Percentiles rank a stretch among this genome's conserved stretches.
Conservation (phyloP, 1,140 invertebrate species). For the Bombyx mori region ASM3026992v2 NC_085118.1:12046001-12046500, state of each 20-base stretch:
- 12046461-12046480: no score
- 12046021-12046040: no score
- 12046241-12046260: slow-evolving; percentile 72
- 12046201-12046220: slow-evolving; percentile 43
- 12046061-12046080: no score
- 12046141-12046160: not conserved
- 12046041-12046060: no score
- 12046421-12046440: no score
- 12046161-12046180: slow-evolving; percentile 1
- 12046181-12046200: slow-evolving; percentile 77
- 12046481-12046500: no score
- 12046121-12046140: not conserved
- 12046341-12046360: slow-evolving; percentile 23
- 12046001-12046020: no score
- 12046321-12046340: slow-evolving; percentile 13
- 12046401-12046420: no score
- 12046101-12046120: no score
- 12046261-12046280: slow-evolving; percentile 50
- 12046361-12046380: not conserved
- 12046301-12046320: slow-evolving; percentile 20
- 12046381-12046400: no score
- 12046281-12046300: slow-evolving; percentile 34
- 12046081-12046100: no score
- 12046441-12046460: no score
- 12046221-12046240: slow-evolving; percentile 50